A percentile compares a stretch with the other conserved stretches of the same genome.
These are phyloP conservation scores for Dromiciops gliroides DNA, from an alignment of 2,113 vertebrate species.

Conservation along the genomic window DNA sequence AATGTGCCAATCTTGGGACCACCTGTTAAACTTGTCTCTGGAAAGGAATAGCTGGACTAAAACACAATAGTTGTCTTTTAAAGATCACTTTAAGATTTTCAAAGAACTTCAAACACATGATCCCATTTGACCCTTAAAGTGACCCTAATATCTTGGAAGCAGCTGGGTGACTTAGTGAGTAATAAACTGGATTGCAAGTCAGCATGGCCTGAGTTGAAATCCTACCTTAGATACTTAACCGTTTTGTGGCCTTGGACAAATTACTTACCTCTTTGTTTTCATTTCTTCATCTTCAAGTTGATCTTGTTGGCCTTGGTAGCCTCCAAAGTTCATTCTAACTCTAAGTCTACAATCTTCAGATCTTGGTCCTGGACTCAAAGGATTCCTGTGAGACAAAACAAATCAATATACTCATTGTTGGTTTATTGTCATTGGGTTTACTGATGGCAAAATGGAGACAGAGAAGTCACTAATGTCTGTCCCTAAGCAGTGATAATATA, in stretches of 20 bases:
- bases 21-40: constrained; percentile 27
- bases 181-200: background rate
- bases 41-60: background rate
- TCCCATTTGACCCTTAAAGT: background rate
- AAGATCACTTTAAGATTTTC: background rate
- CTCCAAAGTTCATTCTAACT: too few species aligned
- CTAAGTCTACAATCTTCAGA: background rate
- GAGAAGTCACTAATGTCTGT: background rate
- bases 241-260: too few species aligned
- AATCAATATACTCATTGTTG: too few species aligned
- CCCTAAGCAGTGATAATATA: too few species aligned
- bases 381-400: background rate
- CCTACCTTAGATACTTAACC: too few species aligned
- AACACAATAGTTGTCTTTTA: background rate
- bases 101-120: background rate
- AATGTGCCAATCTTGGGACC: background rate
- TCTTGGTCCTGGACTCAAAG: background rate
- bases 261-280: background rate
- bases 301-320: background rate
- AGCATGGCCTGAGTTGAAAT: too few species aligned
- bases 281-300: background rate
- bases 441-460: background rate
- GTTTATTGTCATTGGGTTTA: background rate
- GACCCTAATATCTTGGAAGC: background rate
- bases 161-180: background rate